A percentile compares a stretch with the other conserved stretches of the same genome.
These are phyloP conservation scores for Mya arenaria DNA, from an alignment of 1,140 invertebrate genomes.

Conservation along the genomic window DNA sequence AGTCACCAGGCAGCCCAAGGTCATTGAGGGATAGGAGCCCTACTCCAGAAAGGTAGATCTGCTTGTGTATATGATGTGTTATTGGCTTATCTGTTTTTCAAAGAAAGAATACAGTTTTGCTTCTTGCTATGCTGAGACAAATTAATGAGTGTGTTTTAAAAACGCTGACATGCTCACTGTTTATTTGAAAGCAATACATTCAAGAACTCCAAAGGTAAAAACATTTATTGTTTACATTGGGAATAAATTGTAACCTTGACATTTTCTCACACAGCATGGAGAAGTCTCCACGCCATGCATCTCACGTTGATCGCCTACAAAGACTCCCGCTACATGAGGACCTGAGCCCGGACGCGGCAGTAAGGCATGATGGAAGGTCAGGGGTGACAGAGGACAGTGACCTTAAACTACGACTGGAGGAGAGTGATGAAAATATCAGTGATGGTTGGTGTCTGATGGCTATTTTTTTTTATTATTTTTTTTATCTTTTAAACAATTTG, in stretches of 20 bases:
- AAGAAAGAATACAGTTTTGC: too few species aligned
- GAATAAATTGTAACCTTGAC: neutral
- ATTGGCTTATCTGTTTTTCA: too few species aligned
- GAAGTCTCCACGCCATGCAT: conserved; percentile 30
- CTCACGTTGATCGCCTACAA: conserved; percentile 8
- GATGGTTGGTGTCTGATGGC: conserved; percentile 16
- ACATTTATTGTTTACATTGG: neutral
- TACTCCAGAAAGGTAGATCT: conserved; percentile 58
- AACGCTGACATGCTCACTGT: too few species aligned
- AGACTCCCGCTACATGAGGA: conserved; percentile 15
- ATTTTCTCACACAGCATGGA: conserved; percentile 24
- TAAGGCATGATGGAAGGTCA: neutral
- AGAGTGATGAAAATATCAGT: conserved; percentile 44
- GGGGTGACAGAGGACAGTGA: neutral
- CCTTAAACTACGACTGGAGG: neutral
- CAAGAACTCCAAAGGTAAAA: neutral
- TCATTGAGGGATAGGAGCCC: conserved; percentile 46
- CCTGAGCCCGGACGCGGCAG: neutral
- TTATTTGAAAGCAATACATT: neutral
- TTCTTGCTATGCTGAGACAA: too few species aligned
- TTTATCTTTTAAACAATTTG: neutral
- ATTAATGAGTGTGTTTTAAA: too few species aligned
- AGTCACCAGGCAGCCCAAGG: neutral
- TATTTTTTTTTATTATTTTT: neutral
- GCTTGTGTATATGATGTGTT: too few species aligned